A percentile compares a stretch with the other conserved stretches of the same genome.
Conservation (phyloP, 2,113 vertebrate species). For the Chlorodrepanis virens region DNA sequence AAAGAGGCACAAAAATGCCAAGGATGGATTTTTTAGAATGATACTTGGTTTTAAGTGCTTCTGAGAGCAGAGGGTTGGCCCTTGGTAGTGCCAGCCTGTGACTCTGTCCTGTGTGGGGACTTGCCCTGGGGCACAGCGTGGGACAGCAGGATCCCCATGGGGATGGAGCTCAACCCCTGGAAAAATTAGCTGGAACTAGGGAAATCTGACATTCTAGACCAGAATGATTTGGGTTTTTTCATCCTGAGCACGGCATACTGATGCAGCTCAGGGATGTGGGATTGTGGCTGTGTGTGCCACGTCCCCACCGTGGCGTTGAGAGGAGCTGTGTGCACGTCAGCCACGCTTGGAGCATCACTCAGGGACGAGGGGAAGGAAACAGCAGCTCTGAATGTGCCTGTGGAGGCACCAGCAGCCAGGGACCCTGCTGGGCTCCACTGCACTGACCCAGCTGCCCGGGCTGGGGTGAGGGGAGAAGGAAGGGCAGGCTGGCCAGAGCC, state of each 20-base stretch:
- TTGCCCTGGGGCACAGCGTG: background rate
- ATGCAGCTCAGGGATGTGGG: background rate
- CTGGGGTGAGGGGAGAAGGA: background rate
- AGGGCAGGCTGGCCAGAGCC: background rate
- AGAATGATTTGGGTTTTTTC: background rate
- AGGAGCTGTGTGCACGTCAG: fast-evolving
- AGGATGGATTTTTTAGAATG: background rate
- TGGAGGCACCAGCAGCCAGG: fast-evolving
- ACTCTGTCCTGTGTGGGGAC: background rate
- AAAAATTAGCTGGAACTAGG: background rate
- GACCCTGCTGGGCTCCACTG: background rate
- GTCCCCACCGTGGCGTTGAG: fast-evolving
- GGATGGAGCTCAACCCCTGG: background rate
- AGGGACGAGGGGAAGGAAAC: fast-evolving
- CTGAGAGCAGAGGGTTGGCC: background rate
- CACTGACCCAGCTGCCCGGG: fast-evolving
- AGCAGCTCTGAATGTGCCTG: fast-evolving
- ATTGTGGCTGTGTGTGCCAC: background rate
- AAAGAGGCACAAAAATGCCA: fast-evolving
- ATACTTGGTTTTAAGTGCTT: background rate
- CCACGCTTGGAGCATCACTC: background rate
- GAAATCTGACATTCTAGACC: background rate
- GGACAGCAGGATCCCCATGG: background rate
- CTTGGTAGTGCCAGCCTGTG: fast-evolving
- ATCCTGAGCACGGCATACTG: background rate